phyloP scores from a whole-genome alignment of 1,140 invertebrate species.

The Monochamus saltuarius region DNA sequence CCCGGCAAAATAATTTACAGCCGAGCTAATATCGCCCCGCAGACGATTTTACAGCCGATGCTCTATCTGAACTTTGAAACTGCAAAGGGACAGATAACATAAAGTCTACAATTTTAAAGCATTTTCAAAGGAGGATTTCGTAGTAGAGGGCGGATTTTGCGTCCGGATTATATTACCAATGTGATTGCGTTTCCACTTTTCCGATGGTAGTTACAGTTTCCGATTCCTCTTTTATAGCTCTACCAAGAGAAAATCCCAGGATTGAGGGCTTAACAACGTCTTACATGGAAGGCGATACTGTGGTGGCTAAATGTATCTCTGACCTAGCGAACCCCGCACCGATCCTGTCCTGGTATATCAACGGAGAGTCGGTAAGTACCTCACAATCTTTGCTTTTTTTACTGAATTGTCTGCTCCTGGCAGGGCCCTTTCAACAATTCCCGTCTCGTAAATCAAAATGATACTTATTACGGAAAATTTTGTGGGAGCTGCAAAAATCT shows the following conservation, averaged over 20 bases:
- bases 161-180: conserved; percentile 25
- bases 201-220: conserved; percentile 24
- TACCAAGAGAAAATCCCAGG: conserved; percentile 58
- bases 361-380: conserved; percentile 49
- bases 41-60: too few relatives aligned
- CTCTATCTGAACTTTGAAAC: conserved; percentile 4
- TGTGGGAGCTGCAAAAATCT: too few relatives aligned
- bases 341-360: conserved; percentile 64
- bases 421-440: background rate
- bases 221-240: conserved; percentile 51
- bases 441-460: too few relatives aligned
- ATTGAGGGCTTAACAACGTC: conserved; percentile 57
- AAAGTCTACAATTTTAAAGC: conserved; percentile 15
- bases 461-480: too few relatives aligned
- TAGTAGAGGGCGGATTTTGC: conserved; percentile 13
- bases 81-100: conserved; percentile 13
- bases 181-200: conserved; percentile 28
- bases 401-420: background rate
- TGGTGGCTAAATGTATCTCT: conserved; percentile 56
- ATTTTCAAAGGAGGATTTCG: conserved; percentile 13
- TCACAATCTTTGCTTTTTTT: background rate
- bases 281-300: conserved; percentile 59
- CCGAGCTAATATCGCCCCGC: too few relatives aligned
- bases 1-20: too few relatives aligned
- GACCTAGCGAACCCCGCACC: conserved; percentile 61